phyloP scores from a whole-genome alignment of 2,797 vertebrate species.

The Spinibarbus caldwelli region DNA sequence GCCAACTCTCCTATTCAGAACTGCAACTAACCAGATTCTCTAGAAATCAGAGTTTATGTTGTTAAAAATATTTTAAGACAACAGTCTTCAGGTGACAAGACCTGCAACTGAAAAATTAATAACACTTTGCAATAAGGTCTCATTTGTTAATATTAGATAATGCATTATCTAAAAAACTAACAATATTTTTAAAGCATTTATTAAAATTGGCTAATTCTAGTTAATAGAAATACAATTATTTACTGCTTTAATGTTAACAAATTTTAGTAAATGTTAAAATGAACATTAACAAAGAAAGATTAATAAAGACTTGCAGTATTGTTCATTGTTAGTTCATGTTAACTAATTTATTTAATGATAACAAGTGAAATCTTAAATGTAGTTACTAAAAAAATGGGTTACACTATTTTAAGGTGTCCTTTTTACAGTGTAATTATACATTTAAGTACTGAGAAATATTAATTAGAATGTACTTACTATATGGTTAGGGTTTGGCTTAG shows the following conservation, averaged over 20 bases:
- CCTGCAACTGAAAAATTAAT: not conserved
- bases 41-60: not conserved
- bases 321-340: not conserved
- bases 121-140: not conserved
- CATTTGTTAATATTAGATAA: not conserved
- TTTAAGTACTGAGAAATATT: too few species aligned
- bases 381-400: not conserved
- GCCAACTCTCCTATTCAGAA: conserved; percentile 4
- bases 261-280: not conserved
- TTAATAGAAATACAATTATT: not conserved
- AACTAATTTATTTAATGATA: not conserved
- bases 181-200: not conserved
- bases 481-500: not conserved
- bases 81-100: not conserved
- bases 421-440: not conserved
- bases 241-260: not conserved
- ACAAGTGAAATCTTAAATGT: not conserved
- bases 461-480: not conserved
- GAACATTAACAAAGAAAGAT: not conserved
- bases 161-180: not conserved
- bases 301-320: not conserved
- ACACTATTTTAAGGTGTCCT: not conserved
- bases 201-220: not conserved
- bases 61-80: not conserved
- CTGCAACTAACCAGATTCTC: not conserved